Percentiles rank a stretch among this genome's conserved stretches.
These are phyloP conservation scores for Trissolcus brochymenae DNA, from an alignment of 2,888 invertebrate species.

Conservation along the genomic window DNA sequence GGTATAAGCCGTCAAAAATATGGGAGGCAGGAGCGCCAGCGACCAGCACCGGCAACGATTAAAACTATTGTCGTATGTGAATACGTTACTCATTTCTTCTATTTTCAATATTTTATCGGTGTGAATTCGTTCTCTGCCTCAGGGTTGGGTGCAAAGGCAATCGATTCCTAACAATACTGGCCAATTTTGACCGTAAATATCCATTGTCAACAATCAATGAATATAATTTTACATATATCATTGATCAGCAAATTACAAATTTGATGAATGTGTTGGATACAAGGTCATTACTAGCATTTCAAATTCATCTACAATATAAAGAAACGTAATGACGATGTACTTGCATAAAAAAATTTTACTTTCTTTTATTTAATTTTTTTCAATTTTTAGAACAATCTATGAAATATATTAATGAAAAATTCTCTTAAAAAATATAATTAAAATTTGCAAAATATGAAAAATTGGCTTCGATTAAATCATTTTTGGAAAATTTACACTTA, in stretches of 20 bases:
- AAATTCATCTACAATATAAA: conserved; percentile 19
- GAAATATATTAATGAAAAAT: conserved; percentile 17
- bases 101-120: conserved; percentile 5
- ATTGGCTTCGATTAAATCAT: too few relatives aligned
- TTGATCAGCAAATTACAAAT: conserved; percentile 18
- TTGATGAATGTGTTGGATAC: conserved; percentile 3
- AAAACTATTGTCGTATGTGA: conserved; percentile 61
- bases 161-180: conserved; percentile 1
- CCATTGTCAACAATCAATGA: background rate
- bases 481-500: too few relatives aligned
- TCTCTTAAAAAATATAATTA: conserved; percentile 33
- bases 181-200: background rate
- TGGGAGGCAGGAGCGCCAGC: conserved; percentile 51
- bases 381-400: conserved; percentile 13
- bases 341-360: conserved; percentile 6
- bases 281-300: conserved; percentile 21
- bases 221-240: conserved; percentile 18
- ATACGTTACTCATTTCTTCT: conserved; percentile 32
- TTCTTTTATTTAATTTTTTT: conserved; percentile 5
- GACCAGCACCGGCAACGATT: conserved; percentile 60
- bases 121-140: conserved; percentile 33
- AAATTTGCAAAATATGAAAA: conserved; percentile 4
- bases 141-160: conserved; percentile 39
- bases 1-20: conserved; percentile 26
- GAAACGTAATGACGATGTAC: conserved; percentile 4